phyloP scores from a whole-genome alignment of 2,797 vertebrate genomes.

The Dipus sagitta region DNA sequence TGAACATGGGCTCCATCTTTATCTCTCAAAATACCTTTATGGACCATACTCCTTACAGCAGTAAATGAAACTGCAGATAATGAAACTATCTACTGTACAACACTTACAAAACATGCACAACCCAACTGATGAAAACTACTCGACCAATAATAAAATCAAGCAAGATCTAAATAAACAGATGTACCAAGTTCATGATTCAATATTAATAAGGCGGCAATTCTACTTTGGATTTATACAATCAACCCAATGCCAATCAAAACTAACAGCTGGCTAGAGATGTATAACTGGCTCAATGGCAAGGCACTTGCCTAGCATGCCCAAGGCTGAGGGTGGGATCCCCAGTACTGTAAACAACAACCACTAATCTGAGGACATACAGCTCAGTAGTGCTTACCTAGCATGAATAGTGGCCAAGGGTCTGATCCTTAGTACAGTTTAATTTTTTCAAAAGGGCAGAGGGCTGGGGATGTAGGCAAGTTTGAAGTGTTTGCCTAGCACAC shows the following conservation, averaged over 20 bases:
- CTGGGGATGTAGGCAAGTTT: not conserved
- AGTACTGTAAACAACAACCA: not conserved
- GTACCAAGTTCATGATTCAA: not conserved
- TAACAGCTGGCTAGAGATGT: not conserved
- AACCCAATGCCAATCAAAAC: slow-evolving; percentile 22
- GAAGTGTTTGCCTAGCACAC: not conserved
- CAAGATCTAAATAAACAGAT: not conserved
- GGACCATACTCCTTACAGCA: not conserved
- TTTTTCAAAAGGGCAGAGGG: not conserved
- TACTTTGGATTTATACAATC: not conserved
- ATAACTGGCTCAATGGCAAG: not conserved
- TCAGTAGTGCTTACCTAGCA: not conserved
- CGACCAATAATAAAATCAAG: not conserved
- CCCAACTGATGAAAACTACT: slow-evolving; percentile 2
- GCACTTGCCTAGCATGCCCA: not conserved
- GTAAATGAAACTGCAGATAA: not conserved
- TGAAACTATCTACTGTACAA: not conserved
- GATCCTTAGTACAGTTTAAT: not conserved
- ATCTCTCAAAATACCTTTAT: slow-evolving; percentile 2
- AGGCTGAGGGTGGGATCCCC: not conserved
- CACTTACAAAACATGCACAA: slow-evolving; percentile 13
- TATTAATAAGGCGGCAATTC: not conserved
- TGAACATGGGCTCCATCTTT: not conserved
- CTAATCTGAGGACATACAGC: not conserved
- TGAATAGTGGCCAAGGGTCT: not conserved